Evolutionary conservation across 2,797 vertebrate genomes (phyloP).

Genomic region (Clamator glandarius): DNA sequence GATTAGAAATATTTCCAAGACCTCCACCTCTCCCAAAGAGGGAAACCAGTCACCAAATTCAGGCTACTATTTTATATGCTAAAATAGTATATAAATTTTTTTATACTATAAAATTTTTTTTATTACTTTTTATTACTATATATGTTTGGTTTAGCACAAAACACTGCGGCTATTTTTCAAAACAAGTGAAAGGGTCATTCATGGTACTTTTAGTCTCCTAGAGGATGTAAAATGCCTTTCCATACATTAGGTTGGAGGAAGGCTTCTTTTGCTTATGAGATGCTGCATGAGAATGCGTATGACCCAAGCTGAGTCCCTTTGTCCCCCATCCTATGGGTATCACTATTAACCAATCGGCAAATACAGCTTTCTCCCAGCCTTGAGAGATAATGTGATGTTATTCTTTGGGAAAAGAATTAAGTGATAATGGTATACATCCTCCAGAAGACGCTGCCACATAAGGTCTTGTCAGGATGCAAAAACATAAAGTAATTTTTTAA

Average conservation of each 20-base stretch:
- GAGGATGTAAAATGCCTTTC: neutral
- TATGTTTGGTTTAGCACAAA: neutral
- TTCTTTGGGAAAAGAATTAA: neutral
- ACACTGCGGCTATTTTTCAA: neutral
- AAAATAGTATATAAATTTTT: no score
- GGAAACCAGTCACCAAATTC: neutral
- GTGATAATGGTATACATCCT: neutral
- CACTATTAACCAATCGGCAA: neutral
- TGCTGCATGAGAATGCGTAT: neutral
- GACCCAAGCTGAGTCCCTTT: neutral
- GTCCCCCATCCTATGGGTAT: fast-evolving
- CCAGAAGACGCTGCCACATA: neutral
- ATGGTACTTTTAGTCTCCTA: neutral
- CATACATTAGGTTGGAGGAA: neutral
- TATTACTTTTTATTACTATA: no score
- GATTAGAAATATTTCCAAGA: neutral
- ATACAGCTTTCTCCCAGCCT: neutral
- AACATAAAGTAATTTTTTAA: neutral
- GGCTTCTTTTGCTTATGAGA: neutral
- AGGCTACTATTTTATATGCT: neutral
- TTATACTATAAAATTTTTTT: no score
- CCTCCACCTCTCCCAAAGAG: neutral
- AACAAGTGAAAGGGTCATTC: neutral
- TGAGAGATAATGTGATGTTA: neutral
- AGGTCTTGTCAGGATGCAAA: neutral